phyloP scores from a whole-genome alignment of 2,888 invertebrate species.

The Biston betularia region DNA sequence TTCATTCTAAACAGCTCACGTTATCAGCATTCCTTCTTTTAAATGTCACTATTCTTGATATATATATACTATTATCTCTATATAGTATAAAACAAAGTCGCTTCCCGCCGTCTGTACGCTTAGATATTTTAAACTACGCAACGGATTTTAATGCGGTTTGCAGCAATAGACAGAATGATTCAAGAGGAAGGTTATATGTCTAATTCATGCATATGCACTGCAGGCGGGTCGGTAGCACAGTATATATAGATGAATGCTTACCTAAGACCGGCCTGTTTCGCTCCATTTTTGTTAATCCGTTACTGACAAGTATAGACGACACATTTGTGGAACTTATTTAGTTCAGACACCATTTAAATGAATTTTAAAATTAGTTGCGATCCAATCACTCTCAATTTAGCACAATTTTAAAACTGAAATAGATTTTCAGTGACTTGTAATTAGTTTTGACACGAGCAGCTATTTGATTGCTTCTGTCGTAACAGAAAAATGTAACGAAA shows the following conservation, averaged over 20 bases:
- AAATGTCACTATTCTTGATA: no score
- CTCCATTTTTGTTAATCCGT: slow-evolving; percentile 1
- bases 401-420: neutral
- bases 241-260: slow-evolving; percentile 34
- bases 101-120: no score
- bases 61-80: no score
- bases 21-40: no score
- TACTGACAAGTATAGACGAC: neutral
- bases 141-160: no score
- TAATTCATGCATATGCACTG: no score
- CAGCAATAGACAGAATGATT: no score
- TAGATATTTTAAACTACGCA: no score
- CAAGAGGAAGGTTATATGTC: no score
- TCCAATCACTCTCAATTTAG: neutral
- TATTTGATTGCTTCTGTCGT: neutral
- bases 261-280: neutral
- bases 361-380: neutral
- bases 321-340: neutral
- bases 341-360: slow-evolving; percentile 31
- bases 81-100: no score
- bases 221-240: neutral
- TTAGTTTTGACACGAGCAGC: neutral
- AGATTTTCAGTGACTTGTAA: neutral
- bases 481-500: neutral
- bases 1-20: no score